Evolutionary conservation across 2,113 vertebrate genomes (phyloP).

Genomic region (Malurus melanocephalus): DNA sequence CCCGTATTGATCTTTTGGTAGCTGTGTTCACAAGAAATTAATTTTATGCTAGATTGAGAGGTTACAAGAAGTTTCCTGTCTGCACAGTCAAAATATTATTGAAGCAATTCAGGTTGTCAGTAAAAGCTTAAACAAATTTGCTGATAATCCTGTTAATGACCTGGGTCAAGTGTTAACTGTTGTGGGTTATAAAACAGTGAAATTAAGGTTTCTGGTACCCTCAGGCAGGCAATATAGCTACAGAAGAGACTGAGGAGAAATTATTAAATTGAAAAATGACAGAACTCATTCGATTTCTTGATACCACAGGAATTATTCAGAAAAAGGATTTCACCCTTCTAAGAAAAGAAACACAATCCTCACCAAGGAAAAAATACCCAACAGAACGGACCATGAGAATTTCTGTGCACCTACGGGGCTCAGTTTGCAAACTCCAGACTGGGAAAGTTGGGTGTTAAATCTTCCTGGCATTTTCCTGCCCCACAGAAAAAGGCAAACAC

Average conservation of each 20-base stretch:
- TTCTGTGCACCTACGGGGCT: background rate
- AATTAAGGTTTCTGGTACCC: constrained; percentile 79
- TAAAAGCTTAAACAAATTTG: constrained; percentile 87
- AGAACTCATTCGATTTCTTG: constrained; percentile 46
- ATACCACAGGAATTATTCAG: constrained; percentile 8
- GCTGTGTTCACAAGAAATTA: constrained; percentile 68
- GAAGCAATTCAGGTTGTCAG: constrained; percentile 83
- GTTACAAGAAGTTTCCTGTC: constrained; percentile 76
- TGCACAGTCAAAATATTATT: constrained; percentile 82
- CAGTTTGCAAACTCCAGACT: background rate
- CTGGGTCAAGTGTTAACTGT: constrained; percentile 86
- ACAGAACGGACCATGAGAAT: constrained; percentile 20
- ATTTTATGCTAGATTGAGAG: constrained; percentile 76
- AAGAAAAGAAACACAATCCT: constrained; percentile 3
- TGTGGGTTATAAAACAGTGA: constrained; percentile 80
- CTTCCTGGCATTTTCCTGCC: constrained; percentile 16
- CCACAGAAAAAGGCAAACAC: background rate
- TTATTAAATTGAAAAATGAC: constrained; percentile 68
- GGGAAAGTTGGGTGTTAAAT: constrained; percentile 34
- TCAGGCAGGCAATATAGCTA: constrained; percentile 70
- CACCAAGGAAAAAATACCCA: background rate
- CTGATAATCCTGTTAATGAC: constrained; percentile 87
- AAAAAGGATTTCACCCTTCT: constrained; percentile 17
- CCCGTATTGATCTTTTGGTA: constrained; percentile 50
- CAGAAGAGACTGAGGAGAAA: constrained; percentile 39